A percentile compares a stretch with the other conserved stretches of the same genome.
These are phyloP conservation scores for Pterostichus niger DNA, from an alignment of 2,888 invertebrate species.

Conservation along the genomic window DNA sequence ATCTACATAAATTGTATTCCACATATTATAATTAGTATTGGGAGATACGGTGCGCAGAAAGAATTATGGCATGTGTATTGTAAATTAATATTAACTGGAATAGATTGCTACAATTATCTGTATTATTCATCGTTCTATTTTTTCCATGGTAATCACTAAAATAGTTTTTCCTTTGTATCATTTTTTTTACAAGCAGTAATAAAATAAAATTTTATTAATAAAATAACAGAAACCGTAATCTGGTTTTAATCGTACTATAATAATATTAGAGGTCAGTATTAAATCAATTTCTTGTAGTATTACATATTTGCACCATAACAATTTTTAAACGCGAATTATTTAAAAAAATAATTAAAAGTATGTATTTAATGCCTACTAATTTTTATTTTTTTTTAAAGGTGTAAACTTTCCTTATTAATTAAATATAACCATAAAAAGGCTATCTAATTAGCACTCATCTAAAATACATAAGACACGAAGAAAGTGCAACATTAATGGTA, in stretches of 20 bases:
- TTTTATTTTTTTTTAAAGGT: not conserved
- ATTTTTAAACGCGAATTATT: too few species aligned
- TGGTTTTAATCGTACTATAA: too few species aligned
- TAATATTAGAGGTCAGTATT: too few species aligned
- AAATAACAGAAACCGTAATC: too few species aligned
- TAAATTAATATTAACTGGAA: conserved; percentile 30
- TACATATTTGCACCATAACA: too few species aligned
- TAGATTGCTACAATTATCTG: conserved; percentile 14
- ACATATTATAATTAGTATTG: not conserved
- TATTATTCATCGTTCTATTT: not conserved
- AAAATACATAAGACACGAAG: conserved; percentile 16
- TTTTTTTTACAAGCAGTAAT: too few species aligned
- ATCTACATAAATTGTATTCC: too few species aligned
- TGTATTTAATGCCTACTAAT: not conserved
- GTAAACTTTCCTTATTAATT: conserved; percentile 4
- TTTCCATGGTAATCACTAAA: too few species aligned
- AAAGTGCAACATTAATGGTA: not conserved
- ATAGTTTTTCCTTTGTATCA: too few species aligned
- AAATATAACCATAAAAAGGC: conserved; percentile 22
- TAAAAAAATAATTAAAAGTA: not conserved
- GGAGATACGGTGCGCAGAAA: too few species aligned
- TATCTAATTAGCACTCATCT: not conserved
- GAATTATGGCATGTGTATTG: conserved; percentile 12
- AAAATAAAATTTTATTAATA: too few species aligned
- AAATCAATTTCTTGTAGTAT: too few species aligned